A percentile compares a stretch with the other conserved stretches of the same genome.
These are phyloP conservation scores for Apodemia mormo DNA, from an alignment of 2,888 invertebrate genomes.

Conservation along the genomic window DNA sequence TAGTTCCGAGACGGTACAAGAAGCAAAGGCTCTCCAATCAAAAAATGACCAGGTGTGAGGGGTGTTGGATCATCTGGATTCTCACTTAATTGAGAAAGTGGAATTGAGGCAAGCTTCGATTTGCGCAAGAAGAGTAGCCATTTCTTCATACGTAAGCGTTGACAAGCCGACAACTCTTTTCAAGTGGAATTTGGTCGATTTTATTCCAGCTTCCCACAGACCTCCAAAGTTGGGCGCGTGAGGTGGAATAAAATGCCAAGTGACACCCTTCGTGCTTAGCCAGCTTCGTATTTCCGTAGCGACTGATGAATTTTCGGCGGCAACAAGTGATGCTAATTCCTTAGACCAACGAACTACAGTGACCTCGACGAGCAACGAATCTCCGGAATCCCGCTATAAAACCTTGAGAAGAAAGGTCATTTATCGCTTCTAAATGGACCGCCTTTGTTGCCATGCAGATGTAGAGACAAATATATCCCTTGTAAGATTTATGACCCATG, in stretches of 20 bases:
- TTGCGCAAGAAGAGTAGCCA: constrained; percentile 31
- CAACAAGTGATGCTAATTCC: constrained; percentile 22
- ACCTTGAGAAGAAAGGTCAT: constrained; percentile 26
- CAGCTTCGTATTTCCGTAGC: neutral
- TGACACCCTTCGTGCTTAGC: neutral
- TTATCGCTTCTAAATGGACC: constrained; percentile 28
- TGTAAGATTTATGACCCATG: constrained; percentile 26
- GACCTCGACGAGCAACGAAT: constrained; percentile 33
- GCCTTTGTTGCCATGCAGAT: constrained; percentile 31
- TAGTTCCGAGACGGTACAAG: constrained; percentile 27
- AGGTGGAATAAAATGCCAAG: constrained; percentile 38
- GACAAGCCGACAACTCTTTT: constrained; percentile 26
- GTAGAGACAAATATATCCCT: constrained; percentile 16
- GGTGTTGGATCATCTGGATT: constrained; percentile 5
- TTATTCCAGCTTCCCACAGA: constrained; percentile 40
- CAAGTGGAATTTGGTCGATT: constrained; percentile 30
- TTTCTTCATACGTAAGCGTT: constrained; percentile 33
- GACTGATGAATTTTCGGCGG: constrained; percentile 14
- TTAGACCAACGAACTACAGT: constrained; percentile 30
- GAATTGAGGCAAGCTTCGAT: constrained; percentile 37
- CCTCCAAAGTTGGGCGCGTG: constrained; percentile 36
- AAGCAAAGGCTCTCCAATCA: constrained; percentile 34
- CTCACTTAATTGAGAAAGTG: constrained; percentile 13
- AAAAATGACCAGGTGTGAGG: constrained; percentile 34
- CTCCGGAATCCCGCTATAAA: constrained; percentile 34